Evolutionary conservation across 1,140 invertebrate species (phyloP).

Genomic region (Caenorhabditis tropicalis): DNA sequence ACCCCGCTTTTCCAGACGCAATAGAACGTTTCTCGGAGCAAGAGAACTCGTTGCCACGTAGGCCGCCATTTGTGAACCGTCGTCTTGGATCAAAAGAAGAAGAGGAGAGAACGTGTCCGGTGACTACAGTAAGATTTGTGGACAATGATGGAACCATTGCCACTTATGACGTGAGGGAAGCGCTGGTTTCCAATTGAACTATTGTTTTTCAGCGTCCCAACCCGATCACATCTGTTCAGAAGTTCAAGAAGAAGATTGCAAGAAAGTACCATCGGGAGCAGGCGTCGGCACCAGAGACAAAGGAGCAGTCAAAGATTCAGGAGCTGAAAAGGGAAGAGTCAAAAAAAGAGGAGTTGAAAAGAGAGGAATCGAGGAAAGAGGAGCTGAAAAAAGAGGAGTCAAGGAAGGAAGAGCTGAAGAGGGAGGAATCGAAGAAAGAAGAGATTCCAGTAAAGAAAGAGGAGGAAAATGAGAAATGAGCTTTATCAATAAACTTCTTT

Average conservation of each 20-base stretch:
- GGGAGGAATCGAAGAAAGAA: too few species aligned
- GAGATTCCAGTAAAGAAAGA: too few species aligned
- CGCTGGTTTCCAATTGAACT: not conserved
- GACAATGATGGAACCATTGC: too few species aligned
- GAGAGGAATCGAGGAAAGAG: too few species aligned
- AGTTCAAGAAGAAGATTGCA: conserved; percentile 16
- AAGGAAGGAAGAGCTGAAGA: too few species aligned
- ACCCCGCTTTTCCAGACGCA: not conserved
- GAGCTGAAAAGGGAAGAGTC: not conserved
- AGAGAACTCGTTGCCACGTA: not conserved
- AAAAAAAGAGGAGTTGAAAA: too few species aligned
- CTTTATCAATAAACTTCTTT: too few species aligned
- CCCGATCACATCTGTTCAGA: not conserved
- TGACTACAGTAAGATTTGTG: not conserved
- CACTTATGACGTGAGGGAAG: not conserved
- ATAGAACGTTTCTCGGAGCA: not conserved
- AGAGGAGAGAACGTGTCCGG: not conserved
- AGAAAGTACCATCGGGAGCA: not conserved
- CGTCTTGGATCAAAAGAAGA: not conserved
- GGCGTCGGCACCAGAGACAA: not conserved
- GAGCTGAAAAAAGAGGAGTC: not conserved
- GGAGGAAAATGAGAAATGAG: too few species aligned
- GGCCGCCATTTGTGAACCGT: not conserved
- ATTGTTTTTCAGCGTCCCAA: not conserved
- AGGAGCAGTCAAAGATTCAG: too few species aligned